Base-by-base conservation (phyloP, 2,797 vertebrate genomes). In the Leptatherina wallacei region DNA sequence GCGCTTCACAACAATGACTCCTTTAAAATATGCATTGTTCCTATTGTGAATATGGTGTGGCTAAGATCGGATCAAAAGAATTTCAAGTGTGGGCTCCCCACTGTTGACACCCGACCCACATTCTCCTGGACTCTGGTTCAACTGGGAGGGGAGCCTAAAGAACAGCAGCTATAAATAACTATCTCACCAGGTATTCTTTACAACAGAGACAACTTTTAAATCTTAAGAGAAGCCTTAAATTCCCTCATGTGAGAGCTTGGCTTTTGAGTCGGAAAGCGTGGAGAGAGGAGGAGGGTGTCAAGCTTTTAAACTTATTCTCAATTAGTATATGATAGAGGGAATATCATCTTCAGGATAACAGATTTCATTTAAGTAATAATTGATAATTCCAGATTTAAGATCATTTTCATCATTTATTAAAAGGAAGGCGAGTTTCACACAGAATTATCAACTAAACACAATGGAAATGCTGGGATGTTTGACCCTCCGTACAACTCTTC, bases 51-150 rank as follows among this genome's bases (percentile, higher is more conserved):
- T 78, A 73, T 51, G 63, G 62, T 69, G 80, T 66, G 61, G 36
- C 80, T 83, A 85, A 75, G 70, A 67, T 75, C 16, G 49, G 84
- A 88, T 92, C 88, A 93, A 92, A 94, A 87, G 91, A 90, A 93
- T 93, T 93, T 89, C 87, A 89, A 77, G 71, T 66, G 64, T 54
- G 65, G 89, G 83, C 90, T 90, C 82, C 90, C 92, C 75, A 77
- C 88, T 79, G 85, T 79, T 91, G 90, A 91, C 91, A 89, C 88
- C 85, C 73, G 86, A 88, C 85, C 83, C 88, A 86, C 88, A 92
- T 93, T 93, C 90, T 90, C 80, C 80, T 77, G 78, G 86, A 84
- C 65, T 85, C 81, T 66, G 69, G 75, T 90, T 86, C 82, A 92
- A 71, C 81, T 75, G 68, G 81, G 78, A 78, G 78, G 76, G 81